Evolutionary conservation across 2,113 vertebrate genomes (phyloP), one percentile per base, ranked within the genome.

Genomic region (Tauraco erythrolophus): DNA sequence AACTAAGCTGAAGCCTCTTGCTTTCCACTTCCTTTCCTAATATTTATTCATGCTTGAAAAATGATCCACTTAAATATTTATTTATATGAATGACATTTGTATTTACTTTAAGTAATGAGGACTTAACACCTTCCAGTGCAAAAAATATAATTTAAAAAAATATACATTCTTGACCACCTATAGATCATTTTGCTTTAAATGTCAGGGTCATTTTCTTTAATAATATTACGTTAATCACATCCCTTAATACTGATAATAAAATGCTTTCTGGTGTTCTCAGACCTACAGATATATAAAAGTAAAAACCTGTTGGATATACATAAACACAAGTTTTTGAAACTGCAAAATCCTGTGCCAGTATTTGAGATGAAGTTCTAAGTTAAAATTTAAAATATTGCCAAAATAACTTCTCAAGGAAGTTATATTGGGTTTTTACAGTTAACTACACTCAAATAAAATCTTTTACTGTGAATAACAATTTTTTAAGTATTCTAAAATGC

Each of bases 211-310:
- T 91, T 97, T 90, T 88, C 82, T 94, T 81, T 69, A 86, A 81
- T 64, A 60, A 74, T 54, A 8, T 81, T 33, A 7, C 41, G 80
- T 96, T 71, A 48, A 84, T 94, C 53, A 92, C 30, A 21, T 69
- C 56, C 83, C 94, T 90, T 97, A 94, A 75, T 58, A 65, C 18
- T 83, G n/a, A 53, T 81, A 79, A 83, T 61, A 94, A 93, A 96
- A 91, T 68, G 50, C 14, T 97, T 95, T 95, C 57, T 77, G 35
- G 3, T 85, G 24, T 88, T 92, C 51, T 72, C 62, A 82, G 25
- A 64, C 31, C 41, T 84, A 68, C 35, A 89, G 48, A 93, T 68
- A 92, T 89, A 80, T 54, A 51, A 83, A 84, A 61, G 76, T 14
- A 74, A 82, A 96, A 95, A 39, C 58, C 35, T 43, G 21, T 41